A percentile compares a stretch with the other conserved stretches of the same genome.
Evolutionary conservation across 2,113 vertebrate genomes (phyloP).

Genomic region (Zosterops pallidus): DNA sequence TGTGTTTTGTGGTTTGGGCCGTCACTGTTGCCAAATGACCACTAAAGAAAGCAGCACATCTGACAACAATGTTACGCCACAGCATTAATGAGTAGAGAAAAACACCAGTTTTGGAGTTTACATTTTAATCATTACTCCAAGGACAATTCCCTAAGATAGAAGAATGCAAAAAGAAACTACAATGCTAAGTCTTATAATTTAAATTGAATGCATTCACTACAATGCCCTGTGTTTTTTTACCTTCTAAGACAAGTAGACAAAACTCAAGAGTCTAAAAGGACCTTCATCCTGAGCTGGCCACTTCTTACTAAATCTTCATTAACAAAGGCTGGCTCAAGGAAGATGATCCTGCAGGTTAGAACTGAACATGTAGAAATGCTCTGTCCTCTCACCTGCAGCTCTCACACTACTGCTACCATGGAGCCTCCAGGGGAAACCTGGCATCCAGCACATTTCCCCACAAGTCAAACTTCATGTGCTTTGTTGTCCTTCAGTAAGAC

Average conservation of each 20-base stretch:
- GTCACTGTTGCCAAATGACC: conserved; percentile 9
- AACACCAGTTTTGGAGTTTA: background rate
- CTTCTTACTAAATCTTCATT: background rate
- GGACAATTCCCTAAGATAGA: background rate
- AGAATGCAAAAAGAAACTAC: background rate
- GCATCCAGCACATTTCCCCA: background rate
- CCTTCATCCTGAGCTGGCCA: background rate
- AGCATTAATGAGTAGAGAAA: background rate
- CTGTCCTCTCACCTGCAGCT: background rate
- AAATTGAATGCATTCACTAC: background rate
- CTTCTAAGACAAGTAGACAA: background rate
- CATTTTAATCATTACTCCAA: background rate
- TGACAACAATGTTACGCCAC: background rate
- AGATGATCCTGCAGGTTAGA: background rate
- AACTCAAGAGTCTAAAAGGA: background rate
- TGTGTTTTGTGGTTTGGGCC: background rate
- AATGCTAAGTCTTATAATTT: background rate
- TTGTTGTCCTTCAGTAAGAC: background rate
- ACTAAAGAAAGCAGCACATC: background rate
- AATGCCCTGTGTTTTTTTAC: background rate
- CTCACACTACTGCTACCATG: background rate
- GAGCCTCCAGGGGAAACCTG: background rate
- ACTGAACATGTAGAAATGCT: background rate
- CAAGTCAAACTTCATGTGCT: background rate
- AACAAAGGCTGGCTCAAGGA: background rate